phyloP scores from a whole-genome alignment of 2,113 vertebrate species.

The Corvus moneduloides region DNA sequence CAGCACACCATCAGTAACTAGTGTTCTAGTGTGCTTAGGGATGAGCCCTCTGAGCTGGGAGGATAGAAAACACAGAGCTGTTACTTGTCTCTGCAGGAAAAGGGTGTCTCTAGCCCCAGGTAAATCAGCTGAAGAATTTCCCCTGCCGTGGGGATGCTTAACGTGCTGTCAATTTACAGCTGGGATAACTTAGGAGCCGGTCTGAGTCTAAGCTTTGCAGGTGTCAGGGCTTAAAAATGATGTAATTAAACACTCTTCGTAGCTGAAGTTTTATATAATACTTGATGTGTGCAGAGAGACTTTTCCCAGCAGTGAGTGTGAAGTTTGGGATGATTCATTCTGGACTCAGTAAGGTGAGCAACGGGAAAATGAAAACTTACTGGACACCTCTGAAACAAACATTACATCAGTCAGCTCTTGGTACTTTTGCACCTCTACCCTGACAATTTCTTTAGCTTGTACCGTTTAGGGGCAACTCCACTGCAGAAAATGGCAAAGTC shows the following conservation, averaged over 20 bases:
- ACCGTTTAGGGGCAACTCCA: neutral
- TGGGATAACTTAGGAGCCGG: neutral
- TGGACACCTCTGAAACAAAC: neutral
- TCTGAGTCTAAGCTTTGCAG: neutral
- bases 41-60: neutral
- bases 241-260: neutral
- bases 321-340: neutral
- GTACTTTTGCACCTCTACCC: neutral
- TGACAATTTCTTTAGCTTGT: accelerated
- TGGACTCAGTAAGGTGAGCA: neutral
- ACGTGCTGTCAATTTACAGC: neutral
- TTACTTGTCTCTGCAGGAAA: neutral
- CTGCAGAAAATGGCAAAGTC: neutral
- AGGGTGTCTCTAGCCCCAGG: neutral
- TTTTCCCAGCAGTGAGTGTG: neutral
- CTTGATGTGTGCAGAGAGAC: neutral
- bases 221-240: neutral
- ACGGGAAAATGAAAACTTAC: neutral
- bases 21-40: neutral
- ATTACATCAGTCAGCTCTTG: neutral
- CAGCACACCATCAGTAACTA: neutral
- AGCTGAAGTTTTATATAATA: neutral
- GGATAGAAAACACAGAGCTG: neutral
- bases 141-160: neutral
- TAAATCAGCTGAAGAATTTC: neutral